These are phyloP conservation scores for Macrocentrus cingulum DNA, from an alignment of 1,140 invertebrate genomes.

Conservation along the genomic window DNA sequence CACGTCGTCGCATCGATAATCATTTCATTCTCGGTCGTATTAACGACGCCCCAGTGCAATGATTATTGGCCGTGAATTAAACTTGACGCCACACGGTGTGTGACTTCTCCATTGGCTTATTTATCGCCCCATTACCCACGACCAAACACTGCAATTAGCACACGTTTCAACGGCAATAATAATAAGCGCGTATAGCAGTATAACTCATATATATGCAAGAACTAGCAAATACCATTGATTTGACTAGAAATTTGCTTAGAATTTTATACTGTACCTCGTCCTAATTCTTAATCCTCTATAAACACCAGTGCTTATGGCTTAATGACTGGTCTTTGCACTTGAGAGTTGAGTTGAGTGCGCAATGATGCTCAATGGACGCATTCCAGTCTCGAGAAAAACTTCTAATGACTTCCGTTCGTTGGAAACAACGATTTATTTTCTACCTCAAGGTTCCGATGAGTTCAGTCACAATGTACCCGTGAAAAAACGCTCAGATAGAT, in stretches of 20 bases:
- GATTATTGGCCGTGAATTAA: slow-evolving; percentile 20
- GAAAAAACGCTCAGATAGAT: no score
- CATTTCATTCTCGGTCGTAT: slow-evolving; percentile 13
- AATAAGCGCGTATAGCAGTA: neutral
- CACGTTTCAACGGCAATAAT: neutral
- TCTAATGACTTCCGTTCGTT: neutral
- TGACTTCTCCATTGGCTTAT: slow-evolving; percentile 1
- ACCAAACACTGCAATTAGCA: slow-evolving; percentile 11
- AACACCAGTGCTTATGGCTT: no score
- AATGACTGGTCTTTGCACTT: no score
- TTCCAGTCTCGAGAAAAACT: neutral
- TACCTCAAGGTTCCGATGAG: slow-evolving; percentile 1
- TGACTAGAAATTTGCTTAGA: neutral
- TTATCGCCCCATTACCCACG: slow-evolving; percentile 15
- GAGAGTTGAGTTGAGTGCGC: neutral
- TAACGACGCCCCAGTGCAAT: slow-evolving; percentile 1
- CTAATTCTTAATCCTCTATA: no score
- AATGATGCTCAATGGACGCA: neutral
- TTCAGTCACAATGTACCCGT: neutral
- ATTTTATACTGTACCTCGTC: neutral
- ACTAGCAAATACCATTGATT: neutral
- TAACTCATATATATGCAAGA: neutral
- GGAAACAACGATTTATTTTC: neutral
- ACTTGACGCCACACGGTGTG: neutral
- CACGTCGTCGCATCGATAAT: slow-evolving; percentile 20